phyloP scores from a whole-genome alignment of 2,888 invertebrate species.

The Catocala sponsa region DNA sequence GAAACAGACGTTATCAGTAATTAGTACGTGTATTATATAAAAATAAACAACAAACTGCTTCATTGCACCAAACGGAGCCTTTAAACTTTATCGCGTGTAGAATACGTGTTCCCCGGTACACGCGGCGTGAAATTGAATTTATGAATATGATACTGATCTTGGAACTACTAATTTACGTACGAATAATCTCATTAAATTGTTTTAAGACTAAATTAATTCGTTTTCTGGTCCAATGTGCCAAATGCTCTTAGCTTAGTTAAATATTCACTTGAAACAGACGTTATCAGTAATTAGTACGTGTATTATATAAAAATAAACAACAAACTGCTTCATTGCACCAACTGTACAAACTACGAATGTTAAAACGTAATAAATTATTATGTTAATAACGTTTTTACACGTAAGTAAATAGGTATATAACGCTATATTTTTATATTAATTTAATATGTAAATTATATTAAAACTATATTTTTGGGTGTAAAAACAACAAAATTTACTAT shows the following conservation, averaged over 20 bases:
- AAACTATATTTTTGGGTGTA: too few relatives aligned
- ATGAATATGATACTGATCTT: slow-evolving; percentile 58
- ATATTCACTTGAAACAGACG: slow-evolving; percentile 17
- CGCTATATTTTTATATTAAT: neutral
- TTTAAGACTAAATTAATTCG: slow-evolving; percentile 20
- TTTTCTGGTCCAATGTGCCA: slow-evolving; percentile 10
- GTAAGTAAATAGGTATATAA: slow-evolving; percentile 8
- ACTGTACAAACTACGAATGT: slow-evolving; percentile 25
- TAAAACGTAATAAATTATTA: slow-evolving; percentile 31
- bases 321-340: slow-evolving; percentile 19
- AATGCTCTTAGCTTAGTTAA: slow-evolving; percentile 4
- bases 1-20: slow-evolving; percentile 26
- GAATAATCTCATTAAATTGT: slow-evolving; percentile 19
- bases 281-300: slow-evolving; percentile 25
- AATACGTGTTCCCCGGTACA: slow-evolving; percentile 70
- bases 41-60: slow-evolving; percentile 21
- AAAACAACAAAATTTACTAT: neutral
- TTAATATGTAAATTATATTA: neutral
- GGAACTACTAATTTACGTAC: slow-evolving; percentile 44
- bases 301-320: slow-evolving; percentile 22
- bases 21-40: slow-evolving; percentile 20
- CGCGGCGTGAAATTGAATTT: slow-evolving; percentile 72
- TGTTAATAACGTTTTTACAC: slow-evolving; percentile 21
- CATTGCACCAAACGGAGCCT: slow-evolving; percentile 61
- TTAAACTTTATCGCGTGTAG: slow-evolving; percentile 78